A percentile compares a stretch with the other conserved stretches of the same genome.
phyloP scores from a whole-genome alignment of 1,140 invertebrate species.

The Nylanderia fulva region DNA sequence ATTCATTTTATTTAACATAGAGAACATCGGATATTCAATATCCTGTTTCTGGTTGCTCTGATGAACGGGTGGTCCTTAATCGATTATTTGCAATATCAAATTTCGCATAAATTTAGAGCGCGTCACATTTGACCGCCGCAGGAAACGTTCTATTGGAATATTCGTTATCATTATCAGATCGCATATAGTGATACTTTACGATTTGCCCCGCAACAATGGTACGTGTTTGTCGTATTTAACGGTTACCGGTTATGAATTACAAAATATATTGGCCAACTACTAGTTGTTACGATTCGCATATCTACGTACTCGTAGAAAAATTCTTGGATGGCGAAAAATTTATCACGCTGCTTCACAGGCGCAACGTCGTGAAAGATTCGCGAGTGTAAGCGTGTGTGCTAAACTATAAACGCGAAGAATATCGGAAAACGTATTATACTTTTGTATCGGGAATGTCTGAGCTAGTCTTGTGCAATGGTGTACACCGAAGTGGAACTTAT shows the following conservation, averaged over 20 bases:
- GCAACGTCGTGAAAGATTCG: slow-evolving; percentile 24
- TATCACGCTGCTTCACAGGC: slow-evolving; percentile 36
- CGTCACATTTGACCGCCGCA: slow-evolving; percentile 1
- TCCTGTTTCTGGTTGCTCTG: neutral
- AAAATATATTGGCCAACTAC: slow-evolving; percentile 25
- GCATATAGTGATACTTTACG: slow-evolving; percentile 26
- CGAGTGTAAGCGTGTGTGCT: slow-evolving; percentile 31
- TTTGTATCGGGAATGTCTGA: slow-evolving; percentile 42
- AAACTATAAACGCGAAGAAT: slow-evolving; percentile 23
- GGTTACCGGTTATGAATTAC: slow-evolving; percentile 22
- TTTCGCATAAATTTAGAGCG: slow-evolving; percentile 36
- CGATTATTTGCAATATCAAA: slow-evolving; percentile 38
- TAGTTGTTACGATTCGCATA: slow-evolving; percentile 1
- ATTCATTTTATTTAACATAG: slow-evolving; percentile 23
- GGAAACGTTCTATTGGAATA: slow-evolving; percentile 35
- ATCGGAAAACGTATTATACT: slow-evolving; percentile 57
- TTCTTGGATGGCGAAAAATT: slow-evolving; percentile 19
- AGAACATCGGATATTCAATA: slow-evolving; percentile 19
- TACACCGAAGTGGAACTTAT: slow-evolving; percentile 56
- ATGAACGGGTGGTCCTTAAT: slow-evolving; percentile 33
- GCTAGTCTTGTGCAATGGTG: slow-evolving; percentile 51
- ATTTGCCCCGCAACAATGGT: neutral
- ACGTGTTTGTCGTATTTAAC: slow-evolving; percentile 24
- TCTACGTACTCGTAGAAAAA: neutral
- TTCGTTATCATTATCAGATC: slow-evolving; percentile 52